Conservation (phyloP, 2,888 invertebrate genomes). For the Epistrophe grossulariae region DNA sequence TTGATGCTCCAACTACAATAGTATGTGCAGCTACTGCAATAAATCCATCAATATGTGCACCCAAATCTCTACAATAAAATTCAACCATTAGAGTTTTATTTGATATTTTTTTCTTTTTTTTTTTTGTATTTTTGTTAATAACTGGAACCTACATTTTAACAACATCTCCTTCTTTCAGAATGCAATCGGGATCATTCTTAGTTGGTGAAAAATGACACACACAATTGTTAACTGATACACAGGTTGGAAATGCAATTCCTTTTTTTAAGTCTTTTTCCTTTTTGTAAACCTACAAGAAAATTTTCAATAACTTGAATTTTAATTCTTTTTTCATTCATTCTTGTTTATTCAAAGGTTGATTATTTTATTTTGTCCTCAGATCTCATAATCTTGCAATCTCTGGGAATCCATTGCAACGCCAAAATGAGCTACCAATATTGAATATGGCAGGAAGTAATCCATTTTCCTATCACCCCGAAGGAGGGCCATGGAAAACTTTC, state of each 20-base stretch:
- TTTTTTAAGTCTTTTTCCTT: constrained; percentile 99
- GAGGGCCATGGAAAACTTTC: constrained; percentile 48
- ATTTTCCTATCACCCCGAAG: constrained; percentile 44
- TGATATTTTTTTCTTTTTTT: background rate
- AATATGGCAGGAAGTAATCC: constrained; percentile 76
- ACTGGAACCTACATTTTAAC: constrained; percentile 95
- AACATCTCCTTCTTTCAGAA: constrained; percentile 95
- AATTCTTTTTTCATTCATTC: background rate
- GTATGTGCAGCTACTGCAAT: constrained; percentile 99
- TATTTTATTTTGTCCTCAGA: constrained; percentile 80
- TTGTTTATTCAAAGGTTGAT: background rate
- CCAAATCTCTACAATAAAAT: constrained; percentile 90
- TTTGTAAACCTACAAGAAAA: constrained; percentile 88
- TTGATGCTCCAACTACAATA: constrained; percentile 92
- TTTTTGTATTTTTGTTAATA: background rate
- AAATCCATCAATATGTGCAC: constrained; percentile 99
- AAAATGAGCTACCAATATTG: constrained; percentile 73
- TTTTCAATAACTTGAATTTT: background rate
- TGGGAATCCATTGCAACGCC: constrained; percentile 77
- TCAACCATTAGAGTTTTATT: background rate
- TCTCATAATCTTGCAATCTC: constrained; percentile 84
- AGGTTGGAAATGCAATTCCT: constrained; percentile 99
- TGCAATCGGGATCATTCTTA: constrained; percentile 94
- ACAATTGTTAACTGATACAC: constrained; percentile 99
- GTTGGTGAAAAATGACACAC: constrained; percentile 99